Evolutionary conservation across 37 sponge, comb jelly and placozoan species (phyloP).

Genomic region (Chondrosia reniformis): DNA sequence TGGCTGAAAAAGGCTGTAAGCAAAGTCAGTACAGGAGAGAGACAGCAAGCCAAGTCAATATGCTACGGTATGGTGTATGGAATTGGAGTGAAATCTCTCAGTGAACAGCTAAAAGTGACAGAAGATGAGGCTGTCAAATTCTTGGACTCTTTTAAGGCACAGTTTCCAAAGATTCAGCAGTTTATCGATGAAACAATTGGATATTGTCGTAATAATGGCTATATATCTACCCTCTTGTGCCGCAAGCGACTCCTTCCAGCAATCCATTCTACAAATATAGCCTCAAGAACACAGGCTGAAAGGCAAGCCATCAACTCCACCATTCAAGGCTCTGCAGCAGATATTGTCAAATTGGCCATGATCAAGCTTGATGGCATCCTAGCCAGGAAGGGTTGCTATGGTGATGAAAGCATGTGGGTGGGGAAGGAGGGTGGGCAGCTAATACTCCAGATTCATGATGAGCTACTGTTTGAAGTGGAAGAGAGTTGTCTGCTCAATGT

Average conservation of each 20-base stretch:
- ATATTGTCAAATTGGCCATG: slow-evolving; percentile 95
- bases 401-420: not conserved
- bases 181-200: slow-evolving; percentile 67
- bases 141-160: slow-evolving; percentile 81
- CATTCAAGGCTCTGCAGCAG: slow-evolving; percentile 95
- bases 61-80: slow-evolving; percentile 99
- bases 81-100: slow-evolving; percentile 82
- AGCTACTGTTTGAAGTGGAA: slow-evolving; percentile 83
- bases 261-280: slow-evolving; percentile 57
- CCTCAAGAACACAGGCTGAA: slow-evolving; percentile 75
- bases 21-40: slow-evolving; percentile 55
- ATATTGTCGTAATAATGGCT: slow-evolving; percentile 65
- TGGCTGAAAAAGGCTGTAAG: slow-evolving; percentile 59
- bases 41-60: slow-evolving; percentile 90
- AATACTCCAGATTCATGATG: slow-evolving; percentile 93
- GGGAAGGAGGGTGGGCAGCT: slow-evolving; percentile 31
- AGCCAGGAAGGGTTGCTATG: not conserved
- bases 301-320: slow-evolving; percentile 92
- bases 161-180: slow-evolving; percentile 60
- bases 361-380: slow-evolving; percentile 62
- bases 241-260: slow-evolving; percentile 76
- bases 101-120: slow-evolving; percentile 67
- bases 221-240: slow-evolving; percentile 67
- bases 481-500: slow-evolving; percentile 40
- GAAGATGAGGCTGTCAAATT: slow-evolving; percentile 87